Evolutionary conservation across 2,797 vertebrate species (phyloP).

Genomic region (Hemibagrus guttatus): DNA sequence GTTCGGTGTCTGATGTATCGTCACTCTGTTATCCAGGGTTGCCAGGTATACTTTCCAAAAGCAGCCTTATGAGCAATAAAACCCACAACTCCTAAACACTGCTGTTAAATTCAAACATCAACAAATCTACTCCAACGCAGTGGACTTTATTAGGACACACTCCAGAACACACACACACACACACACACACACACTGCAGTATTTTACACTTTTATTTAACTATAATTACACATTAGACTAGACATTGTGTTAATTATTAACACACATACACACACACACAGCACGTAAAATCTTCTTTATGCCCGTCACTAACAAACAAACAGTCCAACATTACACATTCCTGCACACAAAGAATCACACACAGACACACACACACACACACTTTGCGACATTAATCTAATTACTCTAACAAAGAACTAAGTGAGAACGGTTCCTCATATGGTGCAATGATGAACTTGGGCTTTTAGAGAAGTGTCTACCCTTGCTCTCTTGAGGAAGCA

Average conservation of each 20-base stretch:
- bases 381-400: not conserved
- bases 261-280: not conserved
- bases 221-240: not conserved
- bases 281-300: not conserved
- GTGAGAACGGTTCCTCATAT: not conserved
- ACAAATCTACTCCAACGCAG: not conserved
- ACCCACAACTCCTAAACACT: not conserved
- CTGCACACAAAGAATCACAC: not conserved
- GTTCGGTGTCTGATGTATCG: not conserved
- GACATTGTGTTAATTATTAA: not conserved
- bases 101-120: not conserved
- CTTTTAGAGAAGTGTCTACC: not conserved
- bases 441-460: not conserved
- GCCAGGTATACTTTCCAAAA: not conserved
- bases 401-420: not conserved
- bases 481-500: not conserved
- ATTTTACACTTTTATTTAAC: not conserved
- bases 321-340: not conserved
- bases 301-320: not conserved
- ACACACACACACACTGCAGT: constrained; percentile 7
- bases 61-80: not conserved
- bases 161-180: not conserved
- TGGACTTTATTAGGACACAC: constrained; percentile 5
- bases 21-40: not conserved
- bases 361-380: not conserved